These are phyloP conservation scores for Lasioglossum pauxillum DNA, from an alignment of 2,888 invertebrate species.

Conservation along the genomic window DNA sequence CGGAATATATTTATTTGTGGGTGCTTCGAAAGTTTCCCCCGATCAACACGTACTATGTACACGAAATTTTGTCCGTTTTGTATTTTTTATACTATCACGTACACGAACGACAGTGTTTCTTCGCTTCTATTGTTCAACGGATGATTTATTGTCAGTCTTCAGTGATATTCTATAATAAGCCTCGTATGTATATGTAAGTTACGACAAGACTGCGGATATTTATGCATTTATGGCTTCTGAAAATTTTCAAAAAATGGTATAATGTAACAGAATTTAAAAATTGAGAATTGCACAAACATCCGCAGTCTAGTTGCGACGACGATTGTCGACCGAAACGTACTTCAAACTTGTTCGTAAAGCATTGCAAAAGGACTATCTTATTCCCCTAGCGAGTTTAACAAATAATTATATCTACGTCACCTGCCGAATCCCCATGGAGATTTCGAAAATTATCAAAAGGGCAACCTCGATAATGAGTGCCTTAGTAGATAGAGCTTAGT, in stretches of 20 bases:
- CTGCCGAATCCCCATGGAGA: slow-evolving; percentile 36
- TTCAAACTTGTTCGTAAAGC: slow-evolving; percentile 13
- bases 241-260: too few species aligned
- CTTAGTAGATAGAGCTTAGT: slow-evolving; percentile 60
- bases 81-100: slow-evolving; percentile 28
- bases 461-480: slow-evolving; percentile 67
- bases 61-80: slow-evolving; percentile 1
- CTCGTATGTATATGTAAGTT: background rate
- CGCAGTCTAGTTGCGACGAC: background rate
- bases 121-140: background rate
- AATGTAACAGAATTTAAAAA: too few species aligned
- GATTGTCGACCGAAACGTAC: slow-evolving; percentile 19
- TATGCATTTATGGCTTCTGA: too few species aligned
- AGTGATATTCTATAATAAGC: slow-evolving; percentile 25
- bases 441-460: slow-evolving; percentile 38
- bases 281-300: too few species aligned
- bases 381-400: background rate
- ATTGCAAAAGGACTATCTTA: slow-evolving; percentile 23
- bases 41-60: background rate
- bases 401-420: slow-evolving; percentile 19
- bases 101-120: background rate
- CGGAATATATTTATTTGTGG: background rate
- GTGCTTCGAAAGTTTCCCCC: background rate
- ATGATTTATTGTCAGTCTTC: background rate
- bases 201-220: too few species aligned